Evolutionary conservation across 2,113 vertebrate genomes (phyloP).

Genomic region (Macquaria ambigua): DNA sequence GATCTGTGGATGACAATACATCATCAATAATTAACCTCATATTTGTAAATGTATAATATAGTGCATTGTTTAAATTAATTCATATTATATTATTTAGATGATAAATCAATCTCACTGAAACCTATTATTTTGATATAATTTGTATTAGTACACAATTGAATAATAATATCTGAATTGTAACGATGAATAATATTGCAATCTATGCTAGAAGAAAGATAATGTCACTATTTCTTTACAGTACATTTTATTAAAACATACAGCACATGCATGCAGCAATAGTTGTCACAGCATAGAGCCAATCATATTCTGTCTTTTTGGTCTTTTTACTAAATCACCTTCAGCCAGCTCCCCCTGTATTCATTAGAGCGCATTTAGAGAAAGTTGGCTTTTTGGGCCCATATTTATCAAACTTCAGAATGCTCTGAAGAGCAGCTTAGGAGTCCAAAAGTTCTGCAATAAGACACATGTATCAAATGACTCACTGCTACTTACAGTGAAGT

Average conservation of each 20-base stretch:
- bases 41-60: background rate
- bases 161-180: too few relatives aligned
- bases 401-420: background rate
- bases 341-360: background rate
- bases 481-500: too few relatives aligned
- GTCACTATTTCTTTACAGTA: background rate
- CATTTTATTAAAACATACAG: too few relatives aligned
- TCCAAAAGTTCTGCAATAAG: background rate
- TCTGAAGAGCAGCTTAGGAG: background rate
- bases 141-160: background rate
- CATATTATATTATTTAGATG: background rate
- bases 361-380: background rate
- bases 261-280: background rate
- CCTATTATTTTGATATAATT: background rate
- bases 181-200: background rate
- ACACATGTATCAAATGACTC: background rate
- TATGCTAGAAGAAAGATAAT: background rate
- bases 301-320: background rate
- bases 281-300: too few relatives aligned
- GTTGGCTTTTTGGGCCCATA: background rate
- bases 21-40: background rate
- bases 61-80: background rate
- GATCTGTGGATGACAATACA: background rate
- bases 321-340: background rate
- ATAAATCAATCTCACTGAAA: background rate